A percentile compares a stretch with the other conserved stretches of the same genome.
Evolutionary conservation across 2,113 vertebrate species (phyloP).

Genomic region (Pelobates fuscus): DNA sequence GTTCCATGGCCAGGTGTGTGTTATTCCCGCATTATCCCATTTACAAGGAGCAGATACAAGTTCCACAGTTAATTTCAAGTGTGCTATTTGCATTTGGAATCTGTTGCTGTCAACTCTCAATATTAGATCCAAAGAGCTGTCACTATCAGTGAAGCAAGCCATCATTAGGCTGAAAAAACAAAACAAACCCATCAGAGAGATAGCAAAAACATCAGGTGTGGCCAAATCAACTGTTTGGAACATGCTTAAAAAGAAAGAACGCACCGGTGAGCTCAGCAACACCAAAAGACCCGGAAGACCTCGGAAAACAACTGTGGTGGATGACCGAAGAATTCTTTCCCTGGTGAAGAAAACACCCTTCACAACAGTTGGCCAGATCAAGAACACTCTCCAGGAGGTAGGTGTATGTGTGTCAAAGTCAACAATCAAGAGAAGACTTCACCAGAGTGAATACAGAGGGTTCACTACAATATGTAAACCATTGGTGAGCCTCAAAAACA

Average conservation of each 20-base stretch:
- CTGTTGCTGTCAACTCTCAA: not conserved
- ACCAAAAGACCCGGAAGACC: conserved; percentile 4
- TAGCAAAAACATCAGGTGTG: not conserved
- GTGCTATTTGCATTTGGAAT: not conserved
- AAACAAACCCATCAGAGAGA: not conserved
- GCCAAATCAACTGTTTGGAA: not conserved
- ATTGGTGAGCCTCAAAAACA: conserved; percentile 4
- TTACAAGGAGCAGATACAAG: not conserved
- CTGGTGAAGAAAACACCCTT: conserved; percentile 6
- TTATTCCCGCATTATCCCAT: not conserved
- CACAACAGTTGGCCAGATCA: conserved; percentile 47
- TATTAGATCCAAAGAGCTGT: not conserved
- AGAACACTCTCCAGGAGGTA: conserved; percentile 37
- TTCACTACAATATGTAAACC: not conserved
- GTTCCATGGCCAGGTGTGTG: not conserved
- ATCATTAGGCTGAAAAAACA: not conserved
- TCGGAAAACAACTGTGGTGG: conserved; percentile 1
- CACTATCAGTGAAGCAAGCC: not conserved
- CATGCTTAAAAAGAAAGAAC: conserved; percentile 1
- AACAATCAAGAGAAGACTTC: conserved; percentile 9
- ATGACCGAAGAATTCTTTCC: conserved; percentile 21
- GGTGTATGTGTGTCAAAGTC: not conserved
- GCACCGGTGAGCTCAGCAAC: conserved; percentile 4
- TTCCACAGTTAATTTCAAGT: not conserved
- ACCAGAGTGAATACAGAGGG: not conserved